Base-by-base conservation (phyloP, 2,113 vertebrate genomes). In the Lathamus discolor region DNA sequence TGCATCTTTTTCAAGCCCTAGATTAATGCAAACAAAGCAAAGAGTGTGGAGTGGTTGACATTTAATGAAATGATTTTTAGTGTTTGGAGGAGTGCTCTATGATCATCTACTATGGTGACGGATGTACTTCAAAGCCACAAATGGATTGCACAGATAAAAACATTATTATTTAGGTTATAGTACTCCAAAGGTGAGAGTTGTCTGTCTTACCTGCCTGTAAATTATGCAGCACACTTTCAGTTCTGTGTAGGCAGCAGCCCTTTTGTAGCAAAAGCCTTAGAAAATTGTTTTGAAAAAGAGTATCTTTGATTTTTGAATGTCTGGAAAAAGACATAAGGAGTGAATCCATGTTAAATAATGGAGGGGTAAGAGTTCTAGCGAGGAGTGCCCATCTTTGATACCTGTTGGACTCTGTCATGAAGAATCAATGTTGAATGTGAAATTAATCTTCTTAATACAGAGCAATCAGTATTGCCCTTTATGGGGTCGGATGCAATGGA, bases 11-110 rank as follows among this genome's bases (percentile, higher is more conserved):
- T 94, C 69, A 90, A 93, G 72, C 43, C 57, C 20, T 61, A 51
- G 52, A 82, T 92, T 86, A 78, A 86, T 93, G 62, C 48, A 90
- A 81, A 62, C 85, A 86, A 83, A 96, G 90, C 57, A 88, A 80
- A 83, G 39, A 72, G 55, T 2, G 0, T 10, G 3, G 88, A 83
- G 90, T 75, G 23, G 85, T 51, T 94, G 93, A 85, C 76, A 64
- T 90, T 94, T 92, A 88, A 72, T 88, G 83, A 92, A 90, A 88
- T 44, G 7, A 37, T 74, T 80, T 78, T 75, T 79, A 37, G 37
- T 86, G 73, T 94, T 92, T 93, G 76, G 79, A 90, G 86, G 85
- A 80, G 69, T 84, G 55, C 66, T 90, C 78, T 86, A 24, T 76
- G 73, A 84, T 88, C 23, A 33, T 83, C n/a, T 81, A 1, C 73